Conservation (phyloP, 1,140 invertebrate species). For the Holcopasites calliopsidis region DNA sequence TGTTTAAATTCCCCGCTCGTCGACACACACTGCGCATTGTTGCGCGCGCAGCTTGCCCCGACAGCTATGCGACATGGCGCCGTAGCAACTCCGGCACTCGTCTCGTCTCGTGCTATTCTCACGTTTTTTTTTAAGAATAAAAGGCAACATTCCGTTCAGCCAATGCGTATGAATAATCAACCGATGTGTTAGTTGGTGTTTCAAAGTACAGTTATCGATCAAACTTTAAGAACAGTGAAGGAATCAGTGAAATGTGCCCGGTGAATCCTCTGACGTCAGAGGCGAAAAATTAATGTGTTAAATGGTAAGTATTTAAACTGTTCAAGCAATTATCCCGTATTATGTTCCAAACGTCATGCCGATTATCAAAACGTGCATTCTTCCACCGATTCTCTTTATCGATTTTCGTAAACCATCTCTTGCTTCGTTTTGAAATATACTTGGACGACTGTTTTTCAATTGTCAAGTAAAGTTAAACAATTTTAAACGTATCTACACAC, state of each 20-base stretch:
- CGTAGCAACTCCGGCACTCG: neutral
- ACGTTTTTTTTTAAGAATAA: neutral
- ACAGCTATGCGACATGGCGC: slow-evolving; percentile 39
- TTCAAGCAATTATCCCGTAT: neutral
- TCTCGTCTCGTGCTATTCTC: neutral
- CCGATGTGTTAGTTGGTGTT: neutral
- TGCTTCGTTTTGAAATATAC: slow-evolving; percentile 20
- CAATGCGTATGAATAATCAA: neutral
- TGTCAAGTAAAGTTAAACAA: too few species aligned
- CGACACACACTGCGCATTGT: neutral
- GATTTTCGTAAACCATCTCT: too few species aligned
- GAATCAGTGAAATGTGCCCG: slow-evolving; percentile 33
- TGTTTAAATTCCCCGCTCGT: slow-evolving; percentile 23
- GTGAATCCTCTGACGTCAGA: slow-evolving; percentile 44
- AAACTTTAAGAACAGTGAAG: neutral
- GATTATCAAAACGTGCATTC: neutral
- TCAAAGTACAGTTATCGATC: neutral
- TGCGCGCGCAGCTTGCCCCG: slow-evolving; percentile 30
- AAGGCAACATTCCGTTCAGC: too few species aligned
- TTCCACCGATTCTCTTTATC: neutral
- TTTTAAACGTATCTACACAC: too few species aligned
- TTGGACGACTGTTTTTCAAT: slow-evolving; percentile 17
- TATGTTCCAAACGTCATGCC: neutral
- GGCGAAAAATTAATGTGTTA: slow-evolving; percentile 32
- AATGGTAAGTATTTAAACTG: slow-evolving; percentile 44